Base-by-base conservation (phyloP, 2,888 invertebrate species). In the Euclidia mi region DNA sequence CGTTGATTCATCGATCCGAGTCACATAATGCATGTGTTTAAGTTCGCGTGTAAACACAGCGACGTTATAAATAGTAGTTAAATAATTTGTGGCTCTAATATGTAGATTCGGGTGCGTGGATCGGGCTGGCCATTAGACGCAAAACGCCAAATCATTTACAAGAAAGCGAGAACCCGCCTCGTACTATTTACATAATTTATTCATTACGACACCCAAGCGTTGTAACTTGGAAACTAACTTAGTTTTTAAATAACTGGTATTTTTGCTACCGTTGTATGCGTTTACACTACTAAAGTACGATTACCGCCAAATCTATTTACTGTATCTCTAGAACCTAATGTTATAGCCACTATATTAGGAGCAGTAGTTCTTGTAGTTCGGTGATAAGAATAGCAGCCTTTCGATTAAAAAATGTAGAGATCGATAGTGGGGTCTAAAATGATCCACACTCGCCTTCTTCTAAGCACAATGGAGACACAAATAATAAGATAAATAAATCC, bases 121-220 rank as follows among this genome's bases (percentile, higher is more conserved):
- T 68, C 81, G 66, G 56, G 52, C 18, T 58, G 78, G 82, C 89
- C 85, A 91, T 91, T 91, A 91, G 82, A 85, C 81, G 81, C 80
- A 86, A 90, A 92, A 90, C 90, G 89, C 84, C 89, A 91, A 91
- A 91, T 89, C 91, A 92, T 93, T 92, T 92, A 91, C 90, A 88
- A 91, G 90, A 90, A 92, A 94, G 91, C 91, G 88, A 91, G 89
- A 90, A 85, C 88, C 89, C 88, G 84, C 89, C 89, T 88, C 80
- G 81, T 78, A 84, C 71, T 89, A 94, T 94, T 92, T 92, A 91
- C 93, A 93, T 94, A 94, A 93, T 93, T 93, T 94, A 93, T 93
- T 89, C 93, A 83, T 65, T 62, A 69, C 73, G 73, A 66, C 59
- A 44, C 38, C 69, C 68, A 71, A 82, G 63, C 55, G 72, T 79